Base-by-base conservation (phyloP, 2,888 invertebrate species). In the Campopleginae sp. region DNA sequence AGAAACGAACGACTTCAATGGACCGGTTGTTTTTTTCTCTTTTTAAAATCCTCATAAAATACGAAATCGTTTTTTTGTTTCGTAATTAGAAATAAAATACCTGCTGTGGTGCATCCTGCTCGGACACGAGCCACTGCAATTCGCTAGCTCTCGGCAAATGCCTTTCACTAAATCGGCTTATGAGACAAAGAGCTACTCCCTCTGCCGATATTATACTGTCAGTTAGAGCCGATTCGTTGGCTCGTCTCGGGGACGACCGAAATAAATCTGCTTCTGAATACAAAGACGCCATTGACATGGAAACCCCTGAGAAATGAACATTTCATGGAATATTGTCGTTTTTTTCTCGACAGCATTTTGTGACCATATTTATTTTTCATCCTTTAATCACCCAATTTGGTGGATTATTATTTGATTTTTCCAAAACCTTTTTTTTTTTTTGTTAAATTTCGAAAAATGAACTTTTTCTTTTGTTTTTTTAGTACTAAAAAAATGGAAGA, bases 111-210 rank as follows among this genome's bases (percentile, higher is more conserved):
- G 96, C 96, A 91, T 97, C 97, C 90, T 95, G 92, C 89, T 97
- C 97, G 0, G 97, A 96, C 0, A 97, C 97, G 3, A 97, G 94
- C 97, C 97, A 98, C 89, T 96, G 95, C 54, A 98, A 93, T 89
- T 97, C 97, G 0, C 96, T 96, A 3, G 97, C 97, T 88, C 96
- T 95, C 0, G 97, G 97, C 75, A 97, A 94, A 90, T 96, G 96
- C 89, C 96, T 96, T 88, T 97, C 96, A 85, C 95, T 96, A 91
- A 97, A 97, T 91, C 96, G 96, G 84, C 96, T 96, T 80, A 98
- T 96, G 33, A 98, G 93, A 31, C 96, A 96, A 27, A 97, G 94
- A 10, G 97, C 98, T 5, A 98, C 97, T 17, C 96, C 96, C 94
- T 98, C 97, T 0, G 98, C 97, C 0, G 97, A 96, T 74, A 95